A percentile compares a stretch with the other conserved stretches of the same genome.
phyloP scores from a whole-genome alignment of 2,888 invertebrate species.

The Myathropa florea region DNA sequence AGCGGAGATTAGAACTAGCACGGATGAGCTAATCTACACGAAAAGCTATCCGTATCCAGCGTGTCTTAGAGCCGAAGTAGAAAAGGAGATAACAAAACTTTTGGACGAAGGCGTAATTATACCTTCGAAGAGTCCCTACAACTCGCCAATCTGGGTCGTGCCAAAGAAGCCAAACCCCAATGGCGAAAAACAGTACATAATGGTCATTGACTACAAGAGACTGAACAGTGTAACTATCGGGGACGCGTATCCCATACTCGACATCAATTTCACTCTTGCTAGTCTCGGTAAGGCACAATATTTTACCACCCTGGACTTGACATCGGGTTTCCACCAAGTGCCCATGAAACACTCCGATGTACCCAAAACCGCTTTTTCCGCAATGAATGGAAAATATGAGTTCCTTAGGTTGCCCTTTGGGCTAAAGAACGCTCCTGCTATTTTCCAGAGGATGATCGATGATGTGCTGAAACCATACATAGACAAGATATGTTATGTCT shows the following conservation, averaged over 20 bases:
- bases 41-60: conserved; percentile 55
- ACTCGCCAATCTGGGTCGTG: not conserved
- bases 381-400: not conserved
- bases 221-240: conserved; percentile 5
- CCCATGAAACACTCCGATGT: conserved; percentile 30
- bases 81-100: conserved; percentile 12
- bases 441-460: not conserved
- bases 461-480: not conserved
- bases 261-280: conserved; percentile 23
- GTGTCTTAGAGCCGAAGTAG: conserved; percentile 28
- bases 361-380: conserved; percentile 16
- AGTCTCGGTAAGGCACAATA: conserved; percentile 19
- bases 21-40: conserved; percentile 46
- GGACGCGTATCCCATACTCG: conserved; percentile 4
- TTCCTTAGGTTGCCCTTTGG: not conserved
- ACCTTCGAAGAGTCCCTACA: conserved; percentile 28
- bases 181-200: not conserved
- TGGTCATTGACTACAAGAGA: not conserved
- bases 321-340: conserved; percentile 29
- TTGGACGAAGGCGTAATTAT: conserved; percentile 15
- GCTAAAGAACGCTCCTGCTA: not conserved
- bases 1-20: conserved; percentile 55
- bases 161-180: conserved; percentile 30
- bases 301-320: conserved; percentile 36
- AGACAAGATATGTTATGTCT: conserved; percentile 15